Percentiles rank a stretch among this genome's conserved stretches.
These are phyloP conservation scores for Atopsyche davidsoni DNA, from an alignment of 1,140 invertebrate species.

Conservation along the genomic window DNA sequence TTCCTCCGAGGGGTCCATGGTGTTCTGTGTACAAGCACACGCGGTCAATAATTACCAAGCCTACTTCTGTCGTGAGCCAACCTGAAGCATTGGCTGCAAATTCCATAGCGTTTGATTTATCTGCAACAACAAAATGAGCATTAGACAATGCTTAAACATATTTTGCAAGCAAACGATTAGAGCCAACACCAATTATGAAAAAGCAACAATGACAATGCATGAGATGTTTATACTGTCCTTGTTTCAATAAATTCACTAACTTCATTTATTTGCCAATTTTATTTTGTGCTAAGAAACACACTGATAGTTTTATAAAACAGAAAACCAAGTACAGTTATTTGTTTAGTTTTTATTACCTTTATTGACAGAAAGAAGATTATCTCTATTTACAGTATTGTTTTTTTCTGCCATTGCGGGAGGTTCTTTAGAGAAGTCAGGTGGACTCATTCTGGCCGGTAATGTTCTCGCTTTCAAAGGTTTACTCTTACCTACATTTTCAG, in stretches of 20 bases:
- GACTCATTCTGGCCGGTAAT: conserved; percentile 71
- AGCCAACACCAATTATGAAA: background rate
- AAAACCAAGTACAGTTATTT: no score
- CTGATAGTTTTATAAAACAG: no score
- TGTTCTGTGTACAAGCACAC: conserved; percentile 79
- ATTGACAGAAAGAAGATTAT: conserved; percentile 39
- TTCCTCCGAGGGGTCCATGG: conserved; percentile 68
- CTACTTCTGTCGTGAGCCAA: conserved; percentile 85
- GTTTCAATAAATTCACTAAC: no score
- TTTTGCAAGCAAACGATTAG: background rate
- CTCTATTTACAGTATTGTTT: conserved; percentile 48
- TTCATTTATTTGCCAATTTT: no score
- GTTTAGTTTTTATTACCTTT: conserved; percentile 25
- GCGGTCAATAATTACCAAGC: conserved; percentile 79
- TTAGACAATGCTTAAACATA: conserved; percentile 1
- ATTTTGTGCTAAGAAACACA: no score
- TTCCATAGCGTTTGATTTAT: conserved; percentile 54
- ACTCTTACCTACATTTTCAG: conserved; percentile 46
- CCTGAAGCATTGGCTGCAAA: conserved; percentile 72
- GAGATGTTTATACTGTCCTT: no score
- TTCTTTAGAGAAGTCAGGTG: conserved; percentile 53
- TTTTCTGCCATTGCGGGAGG: conserved; percentile 45
- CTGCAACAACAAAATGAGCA: conserved; percentile 40
- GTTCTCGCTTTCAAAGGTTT: conserved; percentile 56
- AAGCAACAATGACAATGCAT: background rate